Evolutionary conservation across 2,113 vertebrate genomes (phyloP).

Genomic region (Ginglymostoma cirratum): DNA sequence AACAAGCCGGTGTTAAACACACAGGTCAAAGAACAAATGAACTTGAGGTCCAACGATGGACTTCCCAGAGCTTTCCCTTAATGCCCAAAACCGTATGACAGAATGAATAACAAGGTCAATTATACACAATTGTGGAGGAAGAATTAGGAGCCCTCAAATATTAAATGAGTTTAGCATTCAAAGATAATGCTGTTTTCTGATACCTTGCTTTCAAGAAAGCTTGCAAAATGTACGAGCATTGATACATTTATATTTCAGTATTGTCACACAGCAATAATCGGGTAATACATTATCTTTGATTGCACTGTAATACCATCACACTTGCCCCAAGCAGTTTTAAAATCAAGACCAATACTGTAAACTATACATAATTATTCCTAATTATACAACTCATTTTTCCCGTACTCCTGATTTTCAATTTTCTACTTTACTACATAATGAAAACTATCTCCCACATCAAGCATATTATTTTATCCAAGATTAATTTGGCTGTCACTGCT

Average conservation of each 20-base stretch:
- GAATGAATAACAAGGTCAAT: neutral
- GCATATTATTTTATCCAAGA: neutral
- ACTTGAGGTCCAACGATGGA: neutral
- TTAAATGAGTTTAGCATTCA: neutral
- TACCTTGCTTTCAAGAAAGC: neutral
- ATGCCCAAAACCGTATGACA: neutral
- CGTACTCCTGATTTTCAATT: neutral
- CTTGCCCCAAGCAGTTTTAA: neutral
- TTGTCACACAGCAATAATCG: neutral
- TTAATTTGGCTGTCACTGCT: neutral
- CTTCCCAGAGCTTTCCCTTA: neutral
- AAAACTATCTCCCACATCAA: neutral
- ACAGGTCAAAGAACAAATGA: neutral
- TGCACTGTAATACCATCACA: neutral
- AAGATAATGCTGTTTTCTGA: neutral
- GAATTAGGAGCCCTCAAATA: neutral
- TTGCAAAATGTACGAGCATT: neutral
- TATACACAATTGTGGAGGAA: neutral
- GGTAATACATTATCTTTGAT: neutral
- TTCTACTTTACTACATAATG: neutral
- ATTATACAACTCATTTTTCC: neutral
- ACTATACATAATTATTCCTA: neutral
- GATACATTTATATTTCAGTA: neutral
- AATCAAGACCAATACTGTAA: neutral
- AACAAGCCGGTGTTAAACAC: neutral